Base-by-base conservation (phyloP, 2,888 invertebrate species). In the Hylaea fasciaria region DNA sequence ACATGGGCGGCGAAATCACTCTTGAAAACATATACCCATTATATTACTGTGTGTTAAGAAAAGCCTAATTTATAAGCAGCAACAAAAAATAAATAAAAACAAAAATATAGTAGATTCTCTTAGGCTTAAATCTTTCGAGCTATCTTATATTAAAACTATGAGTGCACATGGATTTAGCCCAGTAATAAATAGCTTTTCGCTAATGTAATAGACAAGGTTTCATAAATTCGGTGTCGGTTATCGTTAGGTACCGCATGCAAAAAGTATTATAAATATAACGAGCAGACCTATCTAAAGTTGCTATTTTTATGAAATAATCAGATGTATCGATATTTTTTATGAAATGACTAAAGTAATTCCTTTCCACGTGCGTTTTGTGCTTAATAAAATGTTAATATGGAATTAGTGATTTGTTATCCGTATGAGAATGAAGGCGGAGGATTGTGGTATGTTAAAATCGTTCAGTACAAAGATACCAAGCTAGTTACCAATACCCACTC, bases 41-140 rank as follows among this genome's bases (percentile, higher is more conserved):
- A 87, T 87, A 86, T 81, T 84, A 85, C 79, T 86, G 84, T 81
- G 83, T 91, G 83, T 89, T 87, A 88, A 80, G 82, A 87, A 85
- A 87, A 88, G 91, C 91, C 90, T 91, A 91, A 89, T 85, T n/a
- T n/a, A 75, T 87, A 90, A 89, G 87, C 85, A 85, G 82, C 86
- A 86, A 84, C 81, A 86, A 84, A 86, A 83, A 86, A 78, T 57
- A 49, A 55, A 57, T 56, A 82, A 79, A 77, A 73, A 56, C 66
- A 78, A 76, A 83, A 85, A 85, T 86, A 87, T 85, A 74, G 85
- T 90, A 91, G 90, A 81, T 86, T 84, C 81, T 86, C 77, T 78
- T 87, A 90, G 87, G 91, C 91, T 90, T 91, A 88, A 56, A 87
- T 78, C 74, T 86, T 89, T 89, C 81, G 85, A 86, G 86, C 89